Percentiles rank a stretch among this genome's conserved stretches.
Evolutionary conservation across 2,113 vertebrate genomes (phyloP).

Genomic region (Lichenostomus cassidix): DNA sequence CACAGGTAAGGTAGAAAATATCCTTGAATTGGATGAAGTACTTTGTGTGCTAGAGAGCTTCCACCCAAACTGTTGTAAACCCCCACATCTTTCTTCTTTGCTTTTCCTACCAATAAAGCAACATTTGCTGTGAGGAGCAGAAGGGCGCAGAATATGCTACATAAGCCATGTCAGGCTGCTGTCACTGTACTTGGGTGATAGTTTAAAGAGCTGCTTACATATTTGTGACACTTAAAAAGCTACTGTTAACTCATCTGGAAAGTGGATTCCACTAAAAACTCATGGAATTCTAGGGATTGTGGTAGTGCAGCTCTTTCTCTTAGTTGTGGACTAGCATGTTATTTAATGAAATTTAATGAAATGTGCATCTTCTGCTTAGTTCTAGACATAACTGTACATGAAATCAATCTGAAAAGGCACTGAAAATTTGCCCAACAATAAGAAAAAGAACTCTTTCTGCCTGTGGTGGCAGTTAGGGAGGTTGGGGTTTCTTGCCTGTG

Average conservation of each 20-base stretch:
- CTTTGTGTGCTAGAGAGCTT: background rate
- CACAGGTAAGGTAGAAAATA: background rate
- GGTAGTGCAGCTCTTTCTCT: background rate
- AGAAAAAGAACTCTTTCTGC: background rate
- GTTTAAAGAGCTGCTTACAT: background rate
- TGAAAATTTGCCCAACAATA: background rate
- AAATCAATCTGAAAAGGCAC: background rate
- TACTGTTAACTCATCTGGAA: background rate
- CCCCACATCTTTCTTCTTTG: background rate
- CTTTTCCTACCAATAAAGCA: background rate
- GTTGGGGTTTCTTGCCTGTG: background rate
- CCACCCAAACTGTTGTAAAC: background rate
- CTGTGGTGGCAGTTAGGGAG: background rate
- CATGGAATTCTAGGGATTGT: background rate
- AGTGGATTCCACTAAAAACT: background rate
- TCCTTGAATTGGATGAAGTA: background rate
- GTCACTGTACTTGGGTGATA: background rate
- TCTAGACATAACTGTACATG: background rate
- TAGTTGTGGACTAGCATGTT: background rate
- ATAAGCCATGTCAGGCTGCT: background rate
- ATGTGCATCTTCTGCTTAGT: background rate
- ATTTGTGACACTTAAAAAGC: background rate
- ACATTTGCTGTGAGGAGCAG: background rate
- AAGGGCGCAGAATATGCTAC: background rate
- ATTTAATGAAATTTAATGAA: background rate